Percentiles rank a stretch among this genome's conserved stretches.
These are phyloP conservation scores for Ormyrus pomaceus DNA, from an alignment of 2,888 invertebrate genomes.

Conservation along the genomic window DNA sequence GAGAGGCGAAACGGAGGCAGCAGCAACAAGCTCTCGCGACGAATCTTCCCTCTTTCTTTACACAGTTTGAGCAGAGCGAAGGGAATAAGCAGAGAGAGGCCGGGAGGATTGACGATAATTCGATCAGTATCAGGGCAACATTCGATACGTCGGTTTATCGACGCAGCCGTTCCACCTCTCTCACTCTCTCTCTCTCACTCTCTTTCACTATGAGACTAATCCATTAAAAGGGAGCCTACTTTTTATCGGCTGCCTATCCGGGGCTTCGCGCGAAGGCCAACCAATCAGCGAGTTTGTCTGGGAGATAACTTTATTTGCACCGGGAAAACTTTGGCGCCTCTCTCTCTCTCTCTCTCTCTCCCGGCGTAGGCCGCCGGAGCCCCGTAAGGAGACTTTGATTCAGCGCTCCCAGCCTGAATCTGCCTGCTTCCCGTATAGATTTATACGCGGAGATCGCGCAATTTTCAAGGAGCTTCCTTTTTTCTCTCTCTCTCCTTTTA, in stretches of 20 bases:
- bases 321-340: constrained; percentile 12
- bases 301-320: constrained; percentile 48
- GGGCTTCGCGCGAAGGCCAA: constrained; percentile 7
- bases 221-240: constrained; percentile 53
- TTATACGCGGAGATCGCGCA: no score
- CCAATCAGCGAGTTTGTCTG: constrained; percentile 55
- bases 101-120: constrained; percentile 62
- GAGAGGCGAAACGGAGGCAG: not conserved
- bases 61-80: not conserved
- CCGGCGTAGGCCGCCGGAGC: no score
- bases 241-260: constrained; percentile 43
- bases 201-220: constrained; percentile 56
- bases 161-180: not conserved
- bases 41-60: not conserved
- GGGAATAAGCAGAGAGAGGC: constrained; percentile 14
- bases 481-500: no score
- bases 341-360: no score
- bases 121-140: constrained; percentile 64
- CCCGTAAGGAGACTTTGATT: no score
- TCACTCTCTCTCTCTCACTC: not conserved
- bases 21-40: not conserved
- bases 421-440: no score
- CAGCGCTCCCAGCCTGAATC: no score
- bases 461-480: no score
- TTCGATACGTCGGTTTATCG: constrained; percentile 65